A percentile compares a stretch with the other conserved stretches of the same genome.
These are phyloP conservation scores for Anastrepha obliqua DNA, from an alignment of 1,140 invertebrate genomes.

Conservation along the genomic window DNA sequence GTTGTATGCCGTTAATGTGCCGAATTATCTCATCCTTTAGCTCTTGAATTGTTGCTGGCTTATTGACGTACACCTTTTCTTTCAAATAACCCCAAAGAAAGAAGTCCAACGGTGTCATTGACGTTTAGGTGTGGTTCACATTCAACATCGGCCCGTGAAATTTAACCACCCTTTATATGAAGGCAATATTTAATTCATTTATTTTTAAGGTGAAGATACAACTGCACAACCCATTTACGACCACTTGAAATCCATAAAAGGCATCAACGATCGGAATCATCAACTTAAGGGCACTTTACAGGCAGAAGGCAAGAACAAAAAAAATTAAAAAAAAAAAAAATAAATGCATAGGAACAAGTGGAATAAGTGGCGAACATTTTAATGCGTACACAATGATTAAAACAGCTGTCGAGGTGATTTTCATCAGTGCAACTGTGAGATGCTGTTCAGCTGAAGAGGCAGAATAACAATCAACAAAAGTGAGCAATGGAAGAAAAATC, in stretches of 20 bases:
- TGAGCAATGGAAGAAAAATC: background rate
- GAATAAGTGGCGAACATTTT: background rate
- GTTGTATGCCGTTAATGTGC: too few relatives aligned
- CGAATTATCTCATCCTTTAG: too few relatives aligned
- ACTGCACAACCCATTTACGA: background rate
- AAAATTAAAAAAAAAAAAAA: background rate
- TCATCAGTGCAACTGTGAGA: background rate
- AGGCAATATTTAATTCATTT: background rate
- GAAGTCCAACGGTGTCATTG: too few relatives aligned
- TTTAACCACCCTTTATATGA: background rate
- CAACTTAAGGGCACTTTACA: constrained; percentile 33
- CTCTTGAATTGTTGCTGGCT: too few relatives aligned
- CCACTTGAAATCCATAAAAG: constrained; percentile 47
- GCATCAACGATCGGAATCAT: constrained; percentile 40
- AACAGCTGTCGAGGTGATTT: background rate
- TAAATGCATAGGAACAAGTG: background rate
- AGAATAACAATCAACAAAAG: background rate
- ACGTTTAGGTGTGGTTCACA: too few relatives aligned
- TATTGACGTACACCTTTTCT: too few relatives aligned
- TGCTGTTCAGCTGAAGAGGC: background rate
- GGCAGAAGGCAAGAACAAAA: background rate
- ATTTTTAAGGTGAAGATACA: constrained; percentile 27
- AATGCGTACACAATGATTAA: background rate
- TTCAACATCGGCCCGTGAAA: background rate
- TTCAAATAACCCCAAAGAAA: too few relatives aligned